Base-by-base conservation (phyloP, 2,113 vertebrate species). In the Probosciger aterrimus region DNA sequence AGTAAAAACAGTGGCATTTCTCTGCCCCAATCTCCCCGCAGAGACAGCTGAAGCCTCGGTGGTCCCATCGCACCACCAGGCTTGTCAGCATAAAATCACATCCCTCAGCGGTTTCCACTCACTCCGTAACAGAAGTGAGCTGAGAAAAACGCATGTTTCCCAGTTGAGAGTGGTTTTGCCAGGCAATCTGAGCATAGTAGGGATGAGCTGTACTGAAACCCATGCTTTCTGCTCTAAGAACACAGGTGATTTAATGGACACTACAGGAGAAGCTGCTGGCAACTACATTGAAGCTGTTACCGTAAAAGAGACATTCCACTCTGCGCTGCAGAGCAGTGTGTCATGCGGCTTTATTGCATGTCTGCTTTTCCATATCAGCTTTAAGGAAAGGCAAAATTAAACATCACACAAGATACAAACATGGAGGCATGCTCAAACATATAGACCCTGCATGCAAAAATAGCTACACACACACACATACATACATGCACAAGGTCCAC, bases 271-370 rank as follows among this genome's bases (percentile, higher is more conserved):
- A 86, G 46, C 7, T 77, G n/a, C 64, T 88, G 55, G 80, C 43
- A 86, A 37, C 12, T 92, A 5, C 30, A 11, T 39, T 4, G 16
- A 83, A 55, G 24, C 25, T 70, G 10, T 22, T 74, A 17, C 31
- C 11, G 1, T 57, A 17, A 65, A 82, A 88, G 20, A 84, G 33
- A 39, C 3, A 4, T 35, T 18, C 50, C 16, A 11, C 50, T 35
- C 52, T 4, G 30, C 86, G 33, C 12, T 0, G 1, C 68, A 55
- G 50, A 74, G 41, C 12, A 71, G 14, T 18, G 46, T 39, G 39
- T 22, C 16, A 5, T 11, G 7, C 0, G 0, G 22, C 55, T 46
- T 86, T 19, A 7, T 50, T 59, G 17, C 1, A 0, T 43, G 33
- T 44, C 83, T 91, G 46, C 39, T 91, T 82, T 81, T 71, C 77